These are phyloP conservation scores for Nebria ingens DNA, from an alignment of 1,140 invertebrate species.

Conservation along the genomic window DNA sequence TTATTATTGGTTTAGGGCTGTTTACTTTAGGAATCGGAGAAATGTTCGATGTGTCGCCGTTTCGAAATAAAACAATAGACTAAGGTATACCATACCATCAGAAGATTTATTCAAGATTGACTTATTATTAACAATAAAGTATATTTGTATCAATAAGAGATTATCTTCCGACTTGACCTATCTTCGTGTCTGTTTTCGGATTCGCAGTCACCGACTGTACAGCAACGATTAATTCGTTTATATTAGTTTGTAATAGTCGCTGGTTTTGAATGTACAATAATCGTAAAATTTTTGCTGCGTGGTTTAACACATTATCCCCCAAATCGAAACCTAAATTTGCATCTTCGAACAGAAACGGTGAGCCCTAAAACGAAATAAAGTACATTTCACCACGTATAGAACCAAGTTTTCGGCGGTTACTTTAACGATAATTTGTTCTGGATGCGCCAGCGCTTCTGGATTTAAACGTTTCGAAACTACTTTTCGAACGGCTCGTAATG, in stretches of 20 bases:
- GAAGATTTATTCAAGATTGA: too few species aligned
- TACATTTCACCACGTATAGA: conserved; percentile 13
- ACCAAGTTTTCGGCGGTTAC: conserved; percentile 13
- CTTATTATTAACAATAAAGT: conserved; percentile 8
- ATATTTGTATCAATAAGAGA: conserved; percentile 12
- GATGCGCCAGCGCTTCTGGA: conserved; percentile 51
- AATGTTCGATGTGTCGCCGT: conserved; percentile 26
- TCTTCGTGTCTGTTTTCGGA: conserved; percentile 90
- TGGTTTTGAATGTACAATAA: conserved; percentile 87
- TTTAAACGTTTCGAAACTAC: conserved; percentile 56
- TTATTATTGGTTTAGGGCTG: conserved; percentile 18
- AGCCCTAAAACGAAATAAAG: conserved; percentile 38
- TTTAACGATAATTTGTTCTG: conserved; percentile 34
- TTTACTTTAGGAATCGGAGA: conserved; percentile 22
- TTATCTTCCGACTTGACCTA: conserved; percentile 84
- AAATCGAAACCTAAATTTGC: conserved; percentile 56
- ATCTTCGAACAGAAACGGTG: conserved; percentile 56
- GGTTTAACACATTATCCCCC: conserved; percentile 58
- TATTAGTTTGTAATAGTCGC: conserved; percentile 82
- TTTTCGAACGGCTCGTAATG: conserved; percentile 62
- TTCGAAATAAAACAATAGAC: conserved; percentile 17
- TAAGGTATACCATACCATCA: too few species aligned
- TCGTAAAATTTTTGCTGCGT: conserved; percentile 72
- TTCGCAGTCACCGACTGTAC: conserved; percentile 90
- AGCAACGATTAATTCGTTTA: conserved; percentile 87